Conservation (phyloP, 2,888 invertebrate species). For the Homarus gammarus region DNA sequence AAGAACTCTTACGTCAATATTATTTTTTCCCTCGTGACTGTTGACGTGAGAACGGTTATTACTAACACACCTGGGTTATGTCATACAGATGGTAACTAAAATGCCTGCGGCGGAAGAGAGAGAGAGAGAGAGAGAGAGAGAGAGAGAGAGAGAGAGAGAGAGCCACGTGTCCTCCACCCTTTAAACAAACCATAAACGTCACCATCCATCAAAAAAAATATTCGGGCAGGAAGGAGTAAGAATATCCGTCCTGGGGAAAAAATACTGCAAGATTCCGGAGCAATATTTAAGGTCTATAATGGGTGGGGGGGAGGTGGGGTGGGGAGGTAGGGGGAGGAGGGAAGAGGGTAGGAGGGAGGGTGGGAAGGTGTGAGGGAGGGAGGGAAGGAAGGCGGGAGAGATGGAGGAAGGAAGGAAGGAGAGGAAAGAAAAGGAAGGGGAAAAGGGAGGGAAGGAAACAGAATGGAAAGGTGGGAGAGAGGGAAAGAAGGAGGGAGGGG, state of each 20-base stretch:
- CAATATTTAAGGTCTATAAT: conserved; percentile 1
- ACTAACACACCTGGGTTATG: too few species aligned
- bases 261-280: neutral
- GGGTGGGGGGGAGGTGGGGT: neutral
- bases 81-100: too few species aligned
- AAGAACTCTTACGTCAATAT: too few species aligned
- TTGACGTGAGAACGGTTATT: too few species aligned
- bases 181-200: neutral
- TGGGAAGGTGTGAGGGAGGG: neutral
- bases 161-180: neutral
- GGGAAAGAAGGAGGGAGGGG: too few species aligned
- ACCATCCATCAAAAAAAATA: neutral
- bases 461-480: too few species aligned
- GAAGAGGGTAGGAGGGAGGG: neutral
- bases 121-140: too few species aligned
- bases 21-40: too few species aligned
- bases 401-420: neutral
- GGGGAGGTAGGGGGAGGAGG: neutral
- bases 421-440: too few species aligned
- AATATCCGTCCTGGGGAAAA: neutral
- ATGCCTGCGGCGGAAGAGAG: too few species aligned
- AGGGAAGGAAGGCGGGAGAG: too few species aligned
- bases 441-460: neutral
- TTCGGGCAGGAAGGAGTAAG: neutral
- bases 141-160: too few species aligned